Evolutionary conservation across 2,888 invertebrate genomes (phyloP).

Genomic region (Drosophila paramelanica): DNA sequence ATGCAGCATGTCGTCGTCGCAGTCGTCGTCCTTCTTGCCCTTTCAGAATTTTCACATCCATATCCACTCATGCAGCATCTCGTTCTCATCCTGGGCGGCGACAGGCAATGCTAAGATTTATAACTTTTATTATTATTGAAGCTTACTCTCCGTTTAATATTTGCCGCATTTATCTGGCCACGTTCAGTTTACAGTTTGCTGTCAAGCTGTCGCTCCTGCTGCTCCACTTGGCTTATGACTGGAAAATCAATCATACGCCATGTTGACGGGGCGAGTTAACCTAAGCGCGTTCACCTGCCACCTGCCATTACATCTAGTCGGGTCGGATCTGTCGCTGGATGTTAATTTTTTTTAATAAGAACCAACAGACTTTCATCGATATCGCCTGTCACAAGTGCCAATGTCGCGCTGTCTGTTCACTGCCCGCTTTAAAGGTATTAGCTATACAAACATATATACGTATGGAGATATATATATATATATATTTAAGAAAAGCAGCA

Average conservation of each 20-base stretch:
- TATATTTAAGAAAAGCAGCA: not conserved
- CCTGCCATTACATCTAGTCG: slow-evolving; percentile 29
- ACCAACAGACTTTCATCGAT: slow-evolving; percentile 71
- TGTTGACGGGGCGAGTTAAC: slow-evolving; percentile 51
- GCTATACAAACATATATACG: not conserved
- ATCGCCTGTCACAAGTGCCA: slow-evolving; percentile 68
- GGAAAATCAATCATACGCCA: slow-evolving; percentile 76
- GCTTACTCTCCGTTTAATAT: slow-evolving; percentile 77
- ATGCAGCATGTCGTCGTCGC: slow-evolving; percentile 77
- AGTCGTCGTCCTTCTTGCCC: slow-evolving; percentile 43
- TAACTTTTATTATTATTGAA: slow-evolving; percentile 83
- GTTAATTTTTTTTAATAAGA: slow-evolving; percentile 73
- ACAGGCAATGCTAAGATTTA: slow-evolving; percentile 77
- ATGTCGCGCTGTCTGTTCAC: slow-evolving; percentile 62
- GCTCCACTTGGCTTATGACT: slow-evolving; percentile 58
- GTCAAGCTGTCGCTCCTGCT: slow-evolving; percentile 17
- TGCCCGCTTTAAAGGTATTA: slow-evolving; percentile 44
- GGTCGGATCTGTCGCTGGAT: slow-evolving; percentile 44
- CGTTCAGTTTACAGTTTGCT: slow-evolving; percentile 48
- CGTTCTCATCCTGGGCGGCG: slow-evolving; percentile 37
- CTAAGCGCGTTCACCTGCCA: slow-evolving; percentile 51
- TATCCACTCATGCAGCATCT: slow-evolving; percentile 20
- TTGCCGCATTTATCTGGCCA: slow-evolving; percentile 71
- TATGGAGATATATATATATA: not conserved
- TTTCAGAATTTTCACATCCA: slow-evolving; percentile 43